Evolutionary conservation across 2,888 invertebrate genomes (phyloP).

Genomic region (Thecophora atra): DNA sequence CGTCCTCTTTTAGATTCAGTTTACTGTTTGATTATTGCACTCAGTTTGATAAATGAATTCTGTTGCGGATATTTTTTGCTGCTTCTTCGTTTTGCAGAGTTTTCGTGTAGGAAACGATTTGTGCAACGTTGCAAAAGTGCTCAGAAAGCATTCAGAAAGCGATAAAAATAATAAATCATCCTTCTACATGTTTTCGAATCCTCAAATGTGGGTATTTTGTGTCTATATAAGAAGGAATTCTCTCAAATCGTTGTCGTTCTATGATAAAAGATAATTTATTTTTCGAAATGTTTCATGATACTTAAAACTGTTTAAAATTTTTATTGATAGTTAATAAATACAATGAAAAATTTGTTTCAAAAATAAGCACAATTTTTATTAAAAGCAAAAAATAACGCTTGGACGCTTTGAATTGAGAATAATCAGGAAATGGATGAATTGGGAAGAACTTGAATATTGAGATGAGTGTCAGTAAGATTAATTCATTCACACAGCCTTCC

Average conservation of each 20-base stretch:
- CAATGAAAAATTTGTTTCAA: neutral
- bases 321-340: neutral
- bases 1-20: no score
- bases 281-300: slow-evolving; percentile 7
- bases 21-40: neutral
- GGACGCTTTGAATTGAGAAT: neutral
- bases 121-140: slow-evolving; percentile 27
- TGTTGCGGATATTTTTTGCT: slow-evolving; percentile 20
- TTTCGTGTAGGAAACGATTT: slow-evolving; percentile 21
- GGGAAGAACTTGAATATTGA: neutral
- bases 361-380: no score
- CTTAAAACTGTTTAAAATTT: neutral
- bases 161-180: slow-evolving; percentile 32
- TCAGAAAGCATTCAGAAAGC: neutral
- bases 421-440: neutral
- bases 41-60: slow-evolving; percentile 25
- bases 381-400: neutral
- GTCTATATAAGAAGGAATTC: neutral
- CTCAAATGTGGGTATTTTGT: neutral
- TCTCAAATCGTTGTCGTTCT: neutral
- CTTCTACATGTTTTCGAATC: neutral
- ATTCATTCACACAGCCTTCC: neutral
- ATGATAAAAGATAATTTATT: no score
- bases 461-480: neutral
- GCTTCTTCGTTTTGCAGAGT: neutral